Evolutionary conservation across 2,888 invertebrate genomes (phyloP).

Genomic region (Perithous albicinctus): DNA sequence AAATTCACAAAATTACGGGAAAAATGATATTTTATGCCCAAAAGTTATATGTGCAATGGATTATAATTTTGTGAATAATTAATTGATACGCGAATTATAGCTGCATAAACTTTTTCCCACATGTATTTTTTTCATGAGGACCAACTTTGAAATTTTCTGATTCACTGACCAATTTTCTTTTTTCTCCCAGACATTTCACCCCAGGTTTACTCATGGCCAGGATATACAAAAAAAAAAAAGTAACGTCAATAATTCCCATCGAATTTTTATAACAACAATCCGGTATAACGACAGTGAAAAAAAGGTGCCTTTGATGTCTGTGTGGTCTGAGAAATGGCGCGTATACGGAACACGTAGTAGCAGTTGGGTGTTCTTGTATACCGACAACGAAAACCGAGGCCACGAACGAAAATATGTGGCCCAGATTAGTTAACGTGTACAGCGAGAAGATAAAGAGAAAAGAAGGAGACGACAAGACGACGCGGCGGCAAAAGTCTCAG

Average conservation of each 20-base stretch:
- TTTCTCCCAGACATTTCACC: no score
- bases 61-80: no score
- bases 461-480: constrained; percentile 14
- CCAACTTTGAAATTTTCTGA: no score
- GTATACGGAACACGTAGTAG: constrained; percentile 11
- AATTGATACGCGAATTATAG: no score
- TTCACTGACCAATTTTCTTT: no score
- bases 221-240: not conserved
- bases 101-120: no score
- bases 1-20: no score
- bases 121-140: no score
- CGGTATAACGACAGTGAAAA: constrained; percentile 17
- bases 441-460: constrained; percentile 38
- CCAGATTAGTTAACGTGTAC: constrained; percentile 64
- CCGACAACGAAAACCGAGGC: constrained; percentile 50
- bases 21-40: no score
- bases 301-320: constrained; percentile 33
- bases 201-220: no score
- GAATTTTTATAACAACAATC: constrained; percentile 13
- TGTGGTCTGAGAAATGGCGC: constrained; percentile 31
- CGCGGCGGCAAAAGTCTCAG: not conserved
- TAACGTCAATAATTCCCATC: constrained; percentile 3
- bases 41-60: no score
- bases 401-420: constrained; percentile 67
- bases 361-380: constrained; percentile 30